A percentile compares a stretch with the other conserved stretches of the same genome.
Evolutionary conservation across 2,888 invertebrate genomes (phyloP).

Genomic region (Biston stratarius): DNA sequence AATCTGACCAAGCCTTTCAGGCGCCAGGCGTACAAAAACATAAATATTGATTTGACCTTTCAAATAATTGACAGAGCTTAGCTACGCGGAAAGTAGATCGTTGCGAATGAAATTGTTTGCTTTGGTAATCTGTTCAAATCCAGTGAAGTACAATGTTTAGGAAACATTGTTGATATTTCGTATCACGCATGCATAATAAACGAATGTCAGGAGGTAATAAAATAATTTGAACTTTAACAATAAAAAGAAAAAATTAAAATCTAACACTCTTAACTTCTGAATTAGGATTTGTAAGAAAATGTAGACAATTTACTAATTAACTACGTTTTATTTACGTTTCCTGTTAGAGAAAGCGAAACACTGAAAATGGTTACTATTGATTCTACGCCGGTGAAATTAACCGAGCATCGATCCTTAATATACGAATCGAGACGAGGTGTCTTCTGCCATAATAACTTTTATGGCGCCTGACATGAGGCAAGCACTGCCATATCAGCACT

Average conservation of each 20-base stretch:
- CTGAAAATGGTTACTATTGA: too few species aligned
- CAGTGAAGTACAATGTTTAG: not conserved
- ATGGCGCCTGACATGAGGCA: conserved; percentile 11
- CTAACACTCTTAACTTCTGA: too few species aligned
- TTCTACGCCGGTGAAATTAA: not conserved
- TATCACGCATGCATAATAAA: too few species aligned
- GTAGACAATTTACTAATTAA: too few species aligned
- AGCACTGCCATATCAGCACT: not conserved
- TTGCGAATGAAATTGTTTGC: conserved; percentile 3
- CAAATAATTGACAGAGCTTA: conserved; percentile 15
- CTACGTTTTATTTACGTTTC: too few species aligned
- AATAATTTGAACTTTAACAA: too few species aligned
- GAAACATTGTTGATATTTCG: not conserved
- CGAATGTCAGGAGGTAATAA: too few species aligned
- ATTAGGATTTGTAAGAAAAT: too few species aligned
- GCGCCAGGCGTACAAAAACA: conserved; percentile 10
- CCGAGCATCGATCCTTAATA: not conserved
- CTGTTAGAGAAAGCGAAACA: too few species aligned
- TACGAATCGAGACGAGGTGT: conserved; percentile 5
- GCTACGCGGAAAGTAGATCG: conserved; percentile 7
- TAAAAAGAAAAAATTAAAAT: too few species aligned
- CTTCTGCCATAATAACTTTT: conserved; percentile 11
- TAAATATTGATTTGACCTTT: conserved; percentile 32
- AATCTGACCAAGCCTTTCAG: conserved; percentile 20
- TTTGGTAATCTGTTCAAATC: not conserved